Conservation (phyloP, 2,888 invertebrate genomes). For the Nemoura dubitans region DNA sequence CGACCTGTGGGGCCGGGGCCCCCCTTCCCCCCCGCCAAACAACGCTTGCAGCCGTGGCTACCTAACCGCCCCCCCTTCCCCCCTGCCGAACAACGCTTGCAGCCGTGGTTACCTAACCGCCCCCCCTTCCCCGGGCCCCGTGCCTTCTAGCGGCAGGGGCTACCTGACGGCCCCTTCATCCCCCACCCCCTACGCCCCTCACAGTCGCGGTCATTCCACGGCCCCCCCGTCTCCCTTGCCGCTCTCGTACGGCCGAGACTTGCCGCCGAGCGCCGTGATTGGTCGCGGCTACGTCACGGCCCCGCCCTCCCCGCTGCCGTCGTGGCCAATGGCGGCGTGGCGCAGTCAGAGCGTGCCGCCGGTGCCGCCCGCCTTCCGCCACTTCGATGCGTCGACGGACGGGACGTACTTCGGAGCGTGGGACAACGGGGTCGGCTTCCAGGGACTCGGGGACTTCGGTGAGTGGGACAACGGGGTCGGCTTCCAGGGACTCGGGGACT, state of each 20-base stretch:
- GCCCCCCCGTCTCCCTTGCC: no score
- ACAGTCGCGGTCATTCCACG: no score
- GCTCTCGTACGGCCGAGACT: no score
- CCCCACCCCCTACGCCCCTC: no score
- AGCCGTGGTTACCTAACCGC: background rate
- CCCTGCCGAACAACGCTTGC: background rate
- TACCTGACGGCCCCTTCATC: background rate
- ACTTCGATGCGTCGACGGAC: conserved; percentile 62
- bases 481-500: background rate
- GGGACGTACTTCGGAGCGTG: background rate
- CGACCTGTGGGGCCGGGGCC: background rate
- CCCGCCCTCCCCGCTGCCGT: background rate
- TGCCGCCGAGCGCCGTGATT: no score
- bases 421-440: background rate
- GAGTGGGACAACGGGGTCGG: background rate
- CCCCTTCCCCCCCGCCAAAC: background rate
- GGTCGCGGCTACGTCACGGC: no score
- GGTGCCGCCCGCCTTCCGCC: conserved; percentile 76
- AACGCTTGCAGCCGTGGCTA: no score
- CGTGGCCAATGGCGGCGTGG: background rate
- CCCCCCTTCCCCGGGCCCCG: no score
- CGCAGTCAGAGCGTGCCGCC: conserved; percentile 57
- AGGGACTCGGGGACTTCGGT: background rate
- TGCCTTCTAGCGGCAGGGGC: no score
- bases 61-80: background rate